Percentiles rank a stretch among this genome's conserved stretches.
Evolutionary conservation across 2,888 invertebrate species (phyloP).

Genomic region (Mythimna albipuncta): DNA sequence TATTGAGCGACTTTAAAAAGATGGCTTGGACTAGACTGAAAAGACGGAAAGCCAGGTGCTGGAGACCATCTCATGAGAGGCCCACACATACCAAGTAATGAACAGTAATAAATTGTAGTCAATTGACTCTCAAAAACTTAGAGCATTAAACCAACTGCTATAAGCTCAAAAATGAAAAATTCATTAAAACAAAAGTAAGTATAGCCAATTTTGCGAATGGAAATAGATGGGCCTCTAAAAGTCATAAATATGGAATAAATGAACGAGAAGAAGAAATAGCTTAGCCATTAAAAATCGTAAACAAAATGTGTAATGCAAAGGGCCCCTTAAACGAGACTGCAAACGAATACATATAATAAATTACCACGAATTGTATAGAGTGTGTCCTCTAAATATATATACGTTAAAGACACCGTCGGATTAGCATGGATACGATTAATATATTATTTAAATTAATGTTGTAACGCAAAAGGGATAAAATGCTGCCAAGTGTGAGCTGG

Average conservation of each 20-base stretch:
- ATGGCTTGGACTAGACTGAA: no score
- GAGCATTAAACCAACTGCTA: no score
- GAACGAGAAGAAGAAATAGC: background rate
- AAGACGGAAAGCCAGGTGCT: no score
- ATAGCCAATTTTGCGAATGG: background rate
- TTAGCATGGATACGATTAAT: constrained; percentile 53
- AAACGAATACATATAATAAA: constrained; percentile 46
- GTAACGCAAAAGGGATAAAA: constrained; percentile 40
- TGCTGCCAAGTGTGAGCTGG: background rate
- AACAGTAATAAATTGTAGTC: no score
- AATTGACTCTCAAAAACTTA: no score
- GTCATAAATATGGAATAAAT: background rate
- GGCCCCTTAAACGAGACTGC: constrained; percentile 25
- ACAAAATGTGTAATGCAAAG: constrained; percentile 19
- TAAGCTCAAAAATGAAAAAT: no score
- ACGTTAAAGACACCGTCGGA: constrained; percentile 36
- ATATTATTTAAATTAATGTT: constrained; percentile 49
- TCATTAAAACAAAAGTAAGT: no score
- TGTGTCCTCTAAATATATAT: constrained; percentile 9
- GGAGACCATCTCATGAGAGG: no score
- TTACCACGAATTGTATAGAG: constrained; percentile 46
- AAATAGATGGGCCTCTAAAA: background rate
- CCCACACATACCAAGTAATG: no score
- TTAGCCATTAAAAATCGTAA: constrained; percentile 8
- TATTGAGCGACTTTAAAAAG: no score